Evolutionary conservation across 92 coral and sea anemone species (phyloP), one percentile per base, ranked within the genome.

Genomic region (Phenganax subtilis): DNA sequence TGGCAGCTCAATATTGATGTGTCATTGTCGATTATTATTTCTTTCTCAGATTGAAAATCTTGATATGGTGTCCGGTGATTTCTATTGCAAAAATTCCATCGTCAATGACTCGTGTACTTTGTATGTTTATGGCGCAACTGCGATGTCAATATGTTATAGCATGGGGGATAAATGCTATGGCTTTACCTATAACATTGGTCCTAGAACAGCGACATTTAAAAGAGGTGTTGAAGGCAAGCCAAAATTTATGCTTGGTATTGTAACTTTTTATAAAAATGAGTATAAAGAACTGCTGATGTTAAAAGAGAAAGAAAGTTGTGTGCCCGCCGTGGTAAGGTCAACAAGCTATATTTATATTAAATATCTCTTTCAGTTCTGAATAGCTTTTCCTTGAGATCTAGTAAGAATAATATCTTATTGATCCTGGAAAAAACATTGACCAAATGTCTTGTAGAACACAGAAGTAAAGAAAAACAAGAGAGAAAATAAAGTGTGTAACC

Each of bases 401-500:
- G 47, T 37, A 37, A 37, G 47, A 37, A 37, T 37, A 2, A 37
- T 37, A 1, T 37, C 47, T 0, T 37, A 37, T 5, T 37, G 47
- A 37, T 37, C 3, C 47, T 37, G 47, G 47, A 37, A 5, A 5
- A 37, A 37, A 37, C 47, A 37, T 37, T 37, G 47, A 37, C 57
- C 25, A 12, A n/a, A 52, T 73, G 0, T 65, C 31, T 63, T 79
- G 3, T 54, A 79, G 83, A 51, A 63, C 52, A 79, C 61, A 14
- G 27, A 63, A 4, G 37, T 17, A 29, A 58, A 53, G 16, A 55
- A 81, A n/a, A 31, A 60, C 55, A 81, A 54, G 17, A 55, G 75
- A 30, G 51, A 54, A 37, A 79, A 75, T 59, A 75, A 86, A 85
- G 84, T 88, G 9, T 90, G 93, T 63, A 86, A 79, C 54, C 54